Base-by-base conservation (phyloP, 2,888 invertebrate genomes). In the Clanis bilineata region DNA sequence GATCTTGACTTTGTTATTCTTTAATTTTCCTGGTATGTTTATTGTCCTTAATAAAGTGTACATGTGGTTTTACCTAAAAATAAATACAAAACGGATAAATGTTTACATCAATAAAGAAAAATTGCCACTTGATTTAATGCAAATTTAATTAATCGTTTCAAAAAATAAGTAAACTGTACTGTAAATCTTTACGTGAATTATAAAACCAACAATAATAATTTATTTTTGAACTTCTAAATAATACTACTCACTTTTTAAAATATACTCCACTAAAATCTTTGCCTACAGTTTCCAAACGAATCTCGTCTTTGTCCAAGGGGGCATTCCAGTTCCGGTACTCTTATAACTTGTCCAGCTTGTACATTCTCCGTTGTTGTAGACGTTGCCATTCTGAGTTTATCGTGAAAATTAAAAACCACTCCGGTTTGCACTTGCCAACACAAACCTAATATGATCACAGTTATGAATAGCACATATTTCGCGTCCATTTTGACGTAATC, bases 321-420 rank as follows among this genome's bases (percentile, higher is more conserved):
- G 58, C 89, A 89, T 58, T 71, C 69, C 28, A 87, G 64, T 36
- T 80, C 79, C 7, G 86, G 89, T 21, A 89, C 76, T 70, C 83
- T 74, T 65, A 89, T 88, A 58, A 89, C 77, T 77, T 87, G 86
- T 59, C 83, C 64, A 41, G 74, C 66, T 58, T 80, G 64, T 47
- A 79, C 55, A 22, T 58, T 65, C 58, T 69, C 69, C 6, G 64
- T 71, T 0, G 67, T 63, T 1, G 65, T 68, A 4, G 73, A 66
- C n/a, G 72, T 68, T 6, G 78, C 76, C 64, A 69, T 68, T 15
- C 73, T 71, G 22, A 84, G 70, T 64, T 83, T 85, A 0, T 85
- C 83, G 21, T 74, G 80, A 63, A 77, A 80, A 68, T 84, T 82
- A 63, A 86, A 83, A 38, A 76, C 73, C 44, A 77, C 64, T 22